Conservation (phyloP, 1,140 invertebrate genomes). For the Telenomus remus region DNA sequence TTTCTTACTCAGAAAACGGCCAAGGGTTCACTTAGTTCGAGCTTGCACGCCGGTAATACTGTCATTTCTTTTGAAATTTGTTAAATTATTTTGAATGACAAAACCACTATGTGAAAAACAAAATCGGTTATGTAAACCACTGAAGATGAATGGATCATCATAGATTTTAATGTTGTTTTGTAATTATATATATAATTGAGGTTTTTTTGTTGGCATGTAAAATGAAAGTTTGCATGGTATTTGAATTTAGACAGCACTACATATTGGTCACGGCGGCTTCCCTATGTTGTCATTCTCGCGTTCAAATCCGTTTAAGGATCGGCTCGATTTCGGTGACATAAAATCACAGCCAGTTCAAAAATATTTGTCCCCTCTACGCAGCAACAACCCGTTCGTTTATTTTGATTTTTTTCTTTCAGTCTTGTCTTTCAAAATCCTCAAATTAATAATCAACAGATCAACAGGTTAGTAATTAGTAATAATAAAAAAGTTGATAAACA, state of each 20-base stretch:
- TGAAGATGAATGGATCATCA: no score
- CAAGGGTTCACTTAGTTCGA: conserved; percentile 13
- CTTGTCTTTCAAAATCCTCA: no score
- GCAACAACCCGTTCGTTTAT: conserved; percentile 1
- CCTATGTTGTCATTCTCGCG: conserved; percentile 71
- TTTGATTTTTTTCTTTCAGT: conserved; percentile 58
- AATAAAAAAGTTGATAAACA: conserved; percentile 42
- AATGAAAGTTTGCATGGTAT: not conserved
- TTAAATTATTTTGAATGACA: no score
- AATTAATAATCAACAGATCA: conserved; percentile 3
- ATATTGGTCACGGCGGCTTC: conserved; percentile 54
- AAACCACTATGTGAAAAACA: no score
- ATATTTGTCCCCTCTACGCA: conserved; percentile 21
- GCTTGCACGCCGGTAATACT: not conserved
- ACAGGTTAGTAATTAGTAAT: conserved; percentile 18
- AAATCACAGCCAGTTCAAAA: conserved; percentile 65
- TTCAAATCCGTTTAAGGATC: conserved; percentile 63
- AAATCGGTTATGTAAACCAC: no score
- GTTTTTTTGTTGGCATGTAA: no score
- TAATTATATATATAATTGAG: no score
- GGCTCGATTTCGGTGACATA: conserved; percentile 47
- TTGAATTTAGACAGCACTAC: conserved; percentile 26
- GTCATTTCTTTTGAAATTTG: not conserved
- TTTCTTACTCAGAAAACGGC: conserved; percentile 18
- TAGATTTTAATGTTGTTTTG: no score